These are phyloP conservation scores for Sturnira hondurensis DNA, from an alignment of 2,113 vertebrate species.

Conservation along the genomic window DNA sequence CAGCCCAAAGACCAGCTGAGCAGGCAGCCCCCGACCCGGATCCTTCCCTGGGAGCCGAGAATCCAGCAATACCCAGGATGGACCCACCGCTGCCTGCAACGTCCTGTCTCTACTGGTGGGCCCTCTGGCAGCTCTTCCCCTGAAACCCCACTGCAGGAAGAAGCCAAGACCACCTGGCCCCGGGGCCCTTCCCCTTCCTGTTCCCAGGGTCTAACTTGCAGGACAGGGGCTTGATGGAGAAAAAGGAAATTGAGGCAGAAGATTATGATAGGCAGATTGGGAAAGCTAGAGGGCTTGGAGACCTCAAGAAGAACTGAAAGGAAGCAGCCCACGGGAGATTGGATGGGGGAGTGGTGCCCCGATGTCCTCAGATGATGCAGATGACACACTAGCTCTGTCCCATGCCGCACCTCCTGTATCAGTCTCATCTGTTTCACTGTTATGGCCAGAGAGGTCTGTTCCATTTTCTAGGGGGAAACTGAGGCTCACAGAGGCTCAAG, in stretches of 20 bases:
- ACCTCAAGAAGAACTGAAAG: not conserved
- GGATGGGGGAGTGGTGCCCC: too few species aligned
- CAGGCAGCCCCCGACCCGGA: not conserved
- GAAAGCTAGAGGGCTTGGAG: not conserved
- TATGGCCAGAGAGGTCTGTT: fast-evolving
- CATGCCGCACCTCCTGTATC: not conserved
- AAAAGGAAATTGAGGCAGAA: not conserved
- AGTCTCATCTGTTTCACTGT: not conserved
- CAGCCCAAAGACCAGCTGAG: not conserved
- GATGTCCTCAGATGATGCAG: too few species aligned
- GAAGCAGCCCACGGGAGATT: not conserved
- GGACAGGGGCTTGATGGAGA: not conserved
- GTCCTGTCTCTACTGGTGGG: not conserved
- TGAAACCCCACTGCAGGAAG: fast-evolving
- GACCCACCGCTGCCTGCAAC: fast-evolving
- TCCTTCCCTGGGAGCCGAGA: too few species aligned
- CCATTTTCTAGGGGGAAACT: not conserved
- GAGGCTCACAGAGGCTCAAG: not conserved
- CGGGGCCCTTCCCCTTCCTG: not conserved
- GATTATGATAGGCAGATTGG: not conserved
- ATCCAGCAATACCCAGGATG: not conserved
- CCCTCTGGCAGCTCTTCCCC: not conserved
- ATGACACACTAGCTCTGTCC: not conserved
- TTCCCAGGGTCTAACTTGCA: not conserved
- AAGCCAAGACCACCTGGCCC: not conserved